Percentiles rank a stretch among this genome's conserved stretches.
Evolutionary conservation across 2,888 invertebrate genomes (phyloP).

Genomic region (Apodemia duryi): DNA sequence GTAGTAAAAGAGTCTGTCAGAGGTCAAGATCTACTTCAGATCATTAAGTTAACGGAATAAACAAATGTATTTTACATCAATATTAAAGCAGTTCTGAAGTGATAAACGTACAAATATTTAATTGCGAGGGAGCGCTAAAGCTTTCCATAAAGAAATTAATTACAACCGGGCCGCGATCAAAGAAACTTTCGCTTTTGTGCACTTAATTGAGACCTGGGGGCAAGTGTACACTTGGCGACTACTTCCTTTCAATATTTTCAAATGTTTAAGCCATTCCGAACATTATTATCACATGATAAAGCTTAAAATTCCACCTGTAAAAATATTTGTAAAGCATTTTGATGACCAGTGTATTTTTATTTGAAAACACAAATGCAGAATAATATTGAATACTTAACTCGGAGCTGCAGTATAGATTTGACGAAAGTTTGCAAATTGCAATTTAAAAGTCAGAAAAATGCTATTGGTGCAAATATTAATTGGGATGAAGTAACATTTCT

Average conservation of each 20-base stretch:
- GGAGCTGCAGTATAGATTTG: neutral
- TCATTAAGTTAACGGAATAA: too few species aligned
- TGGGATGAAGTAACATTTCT: too few species aligned
- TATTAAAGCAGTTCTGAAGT: neutral
- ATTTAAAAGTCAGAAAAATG: neutral
- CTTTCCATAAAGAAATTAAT: constrained; percentile 22
- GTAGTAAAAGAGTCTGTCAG: too few species aligned
- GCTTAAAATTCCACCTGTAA: neutral
- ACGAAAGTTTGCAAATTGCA: neutral
- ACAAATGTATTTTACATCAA: too few species aligned
- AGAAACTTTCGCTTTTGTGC: constrained; percentile 25
- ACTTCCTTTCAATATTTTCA: neutral
- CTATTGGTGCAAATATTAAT: too few species aligned
- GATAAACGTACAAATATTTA: constrained; percentile 4
- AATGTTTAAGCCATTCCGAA: neutral
- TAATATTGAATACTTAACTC: constrained; percentile 4
- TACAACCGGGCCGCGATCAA: constrained; percentile 19
- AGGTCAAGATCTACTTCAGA: too few species aligned
- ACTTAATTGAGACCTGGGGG: constrained; percentile 21
- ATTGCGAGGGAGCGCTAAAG: constrained; percentile 9
- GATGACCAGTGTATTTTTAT: neutral
- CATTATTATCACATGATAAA: neutral
- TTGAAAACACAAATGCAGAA: constrained; percentile 3
- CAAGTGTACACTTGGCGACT: constrained; percentile 1
- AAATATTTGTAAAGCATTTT: neutral